These are phyloP conservation scores for Pterophyllum scalare DNA, from an alignment of 2,113 vertebrate genomes.

Conservation along the genomic window DNA sequence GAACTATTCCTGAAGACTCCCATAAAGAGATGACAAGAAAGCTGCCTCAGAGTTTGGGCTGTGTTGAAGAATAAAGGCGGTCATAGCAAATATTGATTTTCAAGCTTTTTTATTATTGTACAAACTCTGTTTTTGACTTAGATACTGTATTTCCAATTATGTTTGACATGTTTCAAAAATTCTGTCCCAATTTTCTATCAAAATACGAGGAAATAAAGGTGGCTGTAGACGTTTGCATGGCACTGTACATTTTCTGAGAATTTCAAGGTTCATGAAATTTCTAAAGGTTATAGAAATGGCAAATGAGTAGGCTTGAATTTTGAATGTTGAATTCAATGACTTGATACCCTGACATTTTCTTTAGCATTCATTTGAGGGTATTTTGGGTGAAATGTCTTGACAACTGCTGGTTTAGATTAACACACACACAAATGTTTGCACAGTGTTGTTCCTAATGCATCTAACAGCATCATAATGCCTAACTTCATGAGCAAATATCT, in stretches of 20 bases:
- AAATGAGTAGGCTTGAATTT: too few species aligned
- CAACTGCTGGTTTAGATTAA: not conserved
- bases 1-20: not conserved
- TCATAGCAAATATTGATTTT: not conserved
- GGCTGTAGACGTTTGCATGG: not conserved
- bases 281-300: not conserved
- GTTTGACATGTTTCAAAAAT: not conserved
- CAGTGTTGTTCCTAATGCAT: not conserved
- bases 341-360: not conserved
- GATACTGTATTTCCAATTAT: not conserved
- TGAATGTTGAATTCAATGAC: not conserved
- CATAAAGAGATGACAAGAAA: not conserved
- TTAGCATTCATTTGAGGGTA: not conserved
- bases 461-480: not conserved
- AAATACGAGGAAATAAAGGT: not conserved
- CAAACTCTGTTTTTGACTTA: not conserved
- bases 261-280: not conserved
- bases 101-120: not conserved
- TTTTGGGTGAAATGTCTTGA: not conserved
- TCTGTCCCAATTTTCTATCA: not conserved
- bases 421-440: not conserved
- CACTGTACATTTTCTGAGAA: not conserved
- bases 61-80: not conserved
- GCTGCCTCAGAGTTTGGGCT: not conserved
- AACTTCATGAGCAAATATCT: not conserved